A percentile compares a stretch with the other conserved stretches of the same genome.
Conservation (phyloP, 1,140 invertebrate species). For the Drosophila tani region DNA sequence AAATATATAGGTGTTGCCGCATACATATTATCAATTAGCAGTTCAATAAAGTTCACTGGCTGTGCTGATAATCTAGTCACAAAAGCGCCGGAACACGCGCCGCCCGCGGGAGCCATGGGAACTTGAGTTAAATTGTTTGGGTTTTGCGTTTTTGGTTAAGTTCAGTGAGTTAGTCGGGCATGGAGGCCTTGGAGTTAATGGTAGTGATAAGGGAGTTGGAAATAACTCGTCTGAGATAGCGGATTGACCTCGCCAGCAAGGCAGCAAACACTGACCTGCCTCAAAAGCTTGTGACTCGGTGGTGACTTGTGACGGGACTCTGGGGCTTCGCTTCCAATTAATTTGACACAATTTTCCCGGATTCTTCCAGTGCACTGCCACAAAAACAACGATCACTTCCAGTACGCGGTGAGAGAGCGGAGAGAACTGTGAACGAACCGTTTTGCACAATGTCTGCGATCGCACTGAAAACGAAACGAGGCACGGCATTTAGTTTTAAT, state of each 20-base stretch:
- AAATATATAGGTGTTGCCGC: conserved; percentile 36
- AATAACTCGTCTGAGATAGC: conserved; percentile 1
- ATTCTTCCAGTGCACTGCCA: conserved; percentile 34
- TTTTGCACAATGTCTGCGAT: conserved; percentile 73
- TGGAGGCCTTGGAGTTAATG: conserved; percentile 13
- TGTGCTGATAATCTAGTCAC: conserved; percentile 55
- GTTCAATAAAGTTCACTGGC: conserved; percentile 68
- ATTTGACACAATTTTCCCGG: conserved; percentile 39
- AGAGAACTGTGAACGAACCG: conserved; percentile 57
- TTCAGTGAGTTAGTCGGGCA: conserved; percentile 17
- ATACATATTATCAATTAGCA: conserved; percentile 73
- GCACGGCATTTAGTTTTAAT: conserved; percentile 65
- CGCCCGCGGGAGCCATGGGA: conserved; percentile 39
- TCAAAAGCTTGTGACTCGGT: conserved; percentile 20
- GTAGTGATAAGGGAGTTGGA: conserved; percentile 1
- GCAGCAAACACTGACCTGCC: conserved; percentile 39
- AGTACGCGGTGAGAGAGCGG: conserved; percentile 6
- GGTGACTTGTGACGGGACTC: conserved; percentile 14
- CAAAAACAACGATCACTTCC: conserved; percentile 18
- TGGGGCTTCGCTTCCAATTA: conserved; percentile 14
- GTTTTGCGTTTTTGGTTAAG: not conserved
- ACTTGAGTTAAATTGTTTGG: conserved; percentile 10
- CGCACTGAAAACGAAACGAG: conserved; percentile 62
- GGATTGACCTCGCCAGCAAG: conserved; percentile 9
- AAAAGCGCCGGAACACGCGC: conserved; percentile 48